A percentile compares a stretch with the other conserved stretches of the same genome.
These are phyloP conservation scores for Arge pagana DNA, from an alignment of 2,888 invertebrate species.

Conservation along the genomic window DNA sequence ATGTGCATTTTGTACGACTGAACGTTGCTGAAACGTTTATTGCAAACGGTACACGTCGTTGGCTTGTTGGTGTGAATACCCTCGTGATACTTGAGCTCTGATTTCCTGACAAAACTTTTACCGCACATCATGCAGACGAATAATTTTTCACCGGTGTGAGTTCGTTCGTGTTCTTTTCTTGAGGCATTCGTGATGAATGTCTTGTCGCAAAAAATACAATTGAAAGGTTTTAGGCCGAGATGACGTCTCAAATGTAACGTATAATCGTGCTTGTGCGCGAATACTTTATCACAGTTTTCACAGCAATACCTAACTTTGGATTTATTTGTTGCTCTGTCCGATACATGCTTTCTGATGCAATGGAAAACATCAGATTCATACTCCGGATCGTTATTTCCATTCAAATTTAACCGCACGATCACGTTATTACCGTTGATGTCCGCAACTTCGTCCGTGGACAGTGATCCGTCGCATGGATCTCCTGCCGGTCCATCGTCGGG, in stretches of 20 bases:
- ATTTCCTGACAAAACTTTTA: constrained; percentile 34
- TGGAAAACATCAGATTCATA: constrained; percentile 11
- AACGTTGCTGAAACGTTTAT: constrained; percentile 44
- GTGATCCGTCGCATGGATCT: too few species aligned
- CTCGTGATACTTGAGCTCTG: constrained; percentile 40
- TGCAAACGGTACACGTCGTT: constrained; percentile 42
- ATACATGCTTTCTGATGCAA: constrained; percentile 8
- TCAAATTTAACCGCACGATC: constrained; percentile 8
- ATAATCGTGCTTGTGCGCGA: constrained; percentile 34
- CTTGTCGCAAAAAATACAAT: constrained; percentile 34
- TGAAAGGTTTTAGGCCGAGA: constrained; percentile 32
- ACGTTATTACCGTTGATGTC: too few species aligned
- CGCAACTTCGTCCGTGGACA: too few species aligned
- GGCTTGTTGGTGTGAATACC: constrained; percentile 36
- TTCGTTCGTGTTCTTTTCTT: constrained; percentile 28
- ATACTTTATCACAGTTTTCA: constrained; percentile 34
- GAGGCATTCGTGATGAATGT: constrained; percentile 30
- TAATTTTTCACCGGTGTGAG: constrained; percentile 26
- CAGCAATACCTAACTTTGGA: constrained; percentile 28
- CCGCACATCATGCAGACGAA: constrained; percentile 37
- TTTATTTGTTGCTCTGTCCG: constrained; percentile 4
- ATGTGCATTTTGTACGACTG: constrained; percentile 46
- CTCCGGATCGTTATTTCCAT: neutral
- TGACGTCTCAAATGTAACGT: constrained; percentile 34
- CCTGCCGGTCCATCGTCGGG: too few species aligned